Conservation (phyloP, 1,140 invertebrate species). For the Pogonomyrmex barbatus region DNA sequence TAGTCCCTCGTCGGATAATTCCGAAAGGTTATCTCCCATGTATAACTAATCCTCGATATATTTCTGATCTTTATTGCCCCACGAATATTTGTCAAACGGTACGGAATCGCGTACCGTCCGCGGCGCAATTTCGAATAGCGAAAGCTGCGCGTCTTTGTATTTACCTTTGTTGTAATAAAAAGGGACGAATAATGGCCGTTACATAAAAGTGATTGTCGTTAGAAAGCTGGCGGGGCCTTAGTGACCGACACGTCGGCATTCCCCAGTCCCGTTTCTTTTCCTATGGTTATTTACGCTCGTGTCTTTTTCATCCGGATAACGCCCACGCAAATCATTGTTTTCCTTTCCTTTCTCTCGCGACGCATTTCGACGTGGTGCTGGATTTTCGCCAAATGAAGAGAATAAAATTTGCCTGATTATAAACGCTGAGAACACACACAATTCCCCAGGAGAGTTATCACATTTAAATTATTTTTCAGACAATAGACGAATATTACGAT, state of each 20-base stretch:
- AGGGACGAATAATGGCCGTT: conserved; percentile 81
- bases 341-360: conserved; percentile 18
- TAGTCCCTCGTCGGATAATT: conserved; percentile 81
- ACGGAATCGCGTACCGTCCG: conserved; percentile 25
- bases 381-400: not conserved
- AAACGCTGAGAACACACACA: not conserved
- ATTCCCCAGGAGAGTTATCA: not conserved
- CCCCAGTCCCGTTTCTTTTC: conserved; percentile 64
- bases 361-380: not conserved
- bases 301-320: conserved; percentile 40
- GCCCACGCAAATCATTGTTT: conserved; percentile 53
- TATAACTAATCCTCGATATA: conserved; percentile 53
- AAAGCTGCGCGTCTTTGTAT: conserved; percentile 77
- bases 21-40: conserved; percentile 51
- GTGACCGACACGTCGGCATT: conserved; percentile 59
- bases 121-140: conserved; percentile 37
- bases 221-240: conserved; percentile 81
- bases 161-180: conserved; percentile 84
- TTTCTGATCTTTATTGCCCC: conserved; percentile 16
- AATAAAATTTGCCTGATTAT: not conserved
- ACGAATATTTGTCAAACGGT: conserved; percentile 43
- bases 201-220: conserved; percentile 83
- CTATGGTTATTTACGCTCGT: conserved; percentile 31
- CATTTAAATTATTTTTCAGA: conserved; percentile 9
- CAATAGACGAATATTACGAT: not conserved